These are phyloP conservation scores for Stomorhina lunata DNA, from an alignment of 2,888 invertebrate genomes.

Conservation along the genomic window DNA sequence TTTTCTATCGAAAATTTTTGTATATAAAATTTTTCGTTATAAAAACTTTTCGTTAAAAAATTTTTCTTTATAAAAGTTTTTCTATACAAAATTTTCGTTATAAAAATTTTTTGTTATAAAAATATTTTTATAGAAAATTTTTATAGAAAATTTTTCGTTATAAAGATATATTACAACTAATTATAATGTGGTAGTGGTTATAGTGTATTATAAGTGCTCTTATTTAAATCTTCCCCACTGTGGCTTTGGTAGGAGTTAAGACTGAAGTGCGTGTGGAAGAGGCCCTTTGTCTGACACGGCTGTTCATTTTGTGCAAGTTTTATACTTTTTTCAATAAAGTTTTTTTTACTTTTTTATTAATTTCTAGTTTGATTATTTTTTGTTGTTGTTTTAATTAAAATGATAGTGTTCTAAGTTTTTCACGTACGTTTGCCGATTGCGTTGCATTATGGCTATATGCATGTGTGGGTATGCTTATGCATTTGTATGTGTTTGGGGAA, in stretches of 20 bases:
- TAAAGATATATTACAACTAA: no score
- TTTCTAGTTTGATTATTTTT: slow-evolving; percentile 48
- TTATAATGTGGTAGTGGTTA: no score
- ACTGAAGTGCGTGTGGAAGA: slow-evolving; percentile 18
- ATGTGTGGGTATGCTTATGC: not conserved
- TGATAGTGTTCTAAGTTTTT: slow-evolving; percentile 43
- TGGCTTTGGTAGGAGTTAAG: slow-evolving; percentile 28
- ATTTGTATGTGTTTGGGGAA: not conserved
- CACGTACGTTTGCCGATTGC: slow-evolving; percentile 28
- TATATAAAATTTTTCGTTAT: no score
- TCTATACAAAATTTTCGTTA: no score
- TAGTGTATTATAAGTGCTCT: no score
- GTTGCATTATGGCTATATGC: not conserved
- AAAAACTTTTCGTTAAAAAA: no score
- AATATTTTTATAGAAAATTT: no score
- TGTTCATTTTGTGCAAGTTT: slow-evolving; percentile 40
- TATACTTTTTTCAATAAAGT: not conserved
- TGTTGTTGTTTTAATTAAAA: slow-evolving; percentile 61
- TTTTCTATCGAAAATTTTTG: no score
- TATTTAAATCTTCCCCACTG: not conserved
- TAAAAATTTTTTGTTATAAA: no score
- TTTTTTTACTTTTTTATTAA: slow-evolving; percentile 18
- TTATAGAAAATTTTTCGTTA: no score
- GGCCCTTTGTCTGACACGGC: slow-evolving; percentile 61
- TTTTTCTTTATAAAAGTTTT: no score